Conservation (phyloP, 2,888 invertebrate genomes). For the Pinctada fucata region DNA sequence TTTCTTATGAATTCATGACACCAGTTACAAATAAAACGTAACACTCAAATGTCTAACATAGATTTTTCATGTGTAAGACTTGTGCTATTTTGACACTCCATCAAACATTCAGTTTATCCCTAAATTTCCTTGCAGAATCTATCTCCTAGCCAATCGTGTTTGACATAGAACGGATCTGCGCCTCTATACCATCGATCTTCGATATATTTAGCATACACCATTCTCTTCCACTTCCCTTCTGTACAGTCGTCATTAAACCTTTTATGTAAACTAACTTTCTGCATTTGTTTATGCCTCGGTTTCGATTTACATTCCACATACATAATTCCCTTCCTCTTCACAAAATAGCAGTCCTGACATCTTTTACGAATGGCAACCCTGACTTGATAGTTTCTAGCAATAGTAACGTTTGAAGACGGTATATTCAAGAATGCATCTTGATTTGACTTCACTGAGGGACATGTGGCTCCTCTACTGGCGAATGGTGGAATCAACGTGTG, state of each 20-base stretch:
- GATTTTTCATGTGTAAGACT: too few relatives aligned
- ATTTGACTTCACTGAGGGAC: too few relatives aligned
- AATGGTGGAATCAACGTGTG: too few relatives aligned
- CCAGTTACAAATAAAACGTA: too few relatives aligned
- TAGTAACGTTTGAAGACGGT: too few relatives aligned
- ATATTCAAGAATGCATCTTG: too few relatives aligned
- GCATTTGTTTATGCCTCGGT: constrained; percentile 74
- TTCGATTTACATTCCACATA: constrained; percentile 73
- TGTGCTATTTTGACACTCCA: too few relatives aligned
- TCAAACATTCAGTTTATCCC: too few relatives aligned
- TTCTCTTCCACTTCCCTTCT: constrained; percentile 47
- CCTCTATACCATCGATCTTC: constrained; percentile 47
- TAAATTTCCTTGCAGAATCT: constrained; percentile 56
- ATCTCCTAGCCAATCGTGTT: constrained; percentile 61
- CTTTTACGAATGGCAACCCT: constrained; percentile 59
- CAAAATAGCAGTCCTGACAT: constrained; percentile 72
- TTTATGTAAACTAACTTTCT: constrained; percentile 52
- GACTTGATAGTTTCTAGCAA: constrained; percentile 61
- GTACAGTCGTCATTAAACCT: constrained; percentile 65
- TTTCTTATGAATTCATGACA: too few relatives aligned
- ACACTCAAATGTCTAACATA: too few relatives aligned
- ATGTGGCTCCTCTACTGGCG: too few relatives aligned
- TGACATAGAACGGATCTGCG: constrained; percentile 51
- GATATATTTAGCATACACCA: constrained; percentile 53
- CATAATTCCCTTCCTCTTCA: constrained; percentile 64